Evolutionary conservation across 2,797 vertebrate species (phyloP).

Genomic region (Tragelaphus eurycerus): DNA sequence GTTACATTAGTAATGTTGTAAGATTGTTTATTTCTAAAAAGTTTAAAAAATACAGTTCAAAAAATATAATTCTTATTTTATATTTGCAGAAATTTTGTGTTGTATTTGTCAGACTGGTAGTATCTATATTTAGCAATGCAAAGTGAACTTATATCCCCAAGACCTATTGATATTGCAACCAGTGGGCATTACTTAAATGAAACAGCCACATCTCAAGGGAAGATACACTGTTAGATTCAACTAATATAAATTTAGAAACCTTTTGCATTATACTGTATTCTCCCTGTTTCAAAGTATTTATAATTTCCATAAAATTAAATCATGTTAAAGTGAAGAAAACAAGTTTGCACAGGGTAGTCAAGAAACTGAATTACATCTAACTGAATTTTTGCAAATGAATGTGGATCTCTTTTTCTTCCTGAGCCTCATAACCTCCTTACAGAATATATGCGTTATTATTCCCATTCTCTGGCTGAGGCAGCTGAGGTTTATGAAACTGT

Average conservation of each 20-base stretch:
- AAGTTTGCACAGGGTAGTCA: slow-evolving; percentile 33
- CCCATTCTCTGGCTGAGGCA: not conserved
- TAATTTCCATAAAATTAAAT: not conserved
- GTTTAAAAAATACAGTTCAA: not conserved
- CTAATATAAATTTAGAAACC: not conserved
- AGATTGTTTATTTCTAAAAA: slow-evolving; percentile 27
- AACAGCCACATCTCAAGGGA: not conserved
- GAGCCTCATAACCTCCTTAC: not conserved
- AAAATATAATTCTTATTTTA: slow-evolving; percentile 7
- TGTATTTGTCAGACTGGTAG: not conserved
- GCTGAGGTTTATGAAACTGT: not conserved
- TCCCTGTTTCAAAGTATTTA: not conserved
- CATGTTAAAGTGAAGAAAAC: not conserved
- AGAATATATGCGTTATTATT: not conserved
- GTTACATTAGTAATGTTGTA: slow-evolving; percentile 29
- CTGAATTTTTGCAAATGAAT: slow-evolving; percentile 37
- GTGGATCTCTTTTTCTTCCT: slow-evolving; percentile 14
- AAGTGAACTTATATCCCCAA: not conserved
- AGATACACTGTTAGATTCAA: not conserved
- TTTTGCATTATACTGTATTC: not conserved
- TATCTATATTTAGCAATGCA: not conserved
- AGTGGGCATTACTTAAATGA: not conserved
- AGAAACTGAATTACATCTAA: slow-evolving; percentile 26
- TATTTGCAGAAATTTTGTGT: not conserved
- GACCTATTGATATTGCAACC: not conserved